Conservation (phyloP, 2,113 vertebrate species). For the Seriola rivoliana region DNA sequence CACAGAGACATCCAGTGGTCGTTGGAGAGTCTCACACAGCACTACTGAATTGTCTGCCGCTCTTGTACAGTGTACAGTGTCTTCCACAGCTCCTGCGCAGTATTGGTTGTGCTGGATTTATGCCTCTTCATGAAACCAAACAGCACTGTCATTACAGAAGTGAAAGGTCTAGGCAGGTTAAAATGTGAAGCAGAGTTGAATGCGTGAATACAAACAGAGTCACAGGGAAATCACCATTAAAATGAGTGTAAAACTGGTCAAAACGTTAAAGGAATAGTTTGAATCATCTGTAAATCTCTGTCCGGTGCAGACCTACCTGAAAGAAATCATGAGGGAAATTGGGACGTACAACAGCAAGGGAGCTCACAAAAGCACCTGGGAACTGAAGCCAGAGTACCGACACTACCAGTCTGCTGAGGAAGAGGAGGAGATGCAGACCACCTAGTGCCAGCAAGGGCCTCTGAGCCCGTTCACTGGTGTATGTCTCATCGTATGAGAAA, state of each 20-base stretch:
- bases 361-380: slow-evolving; percentile 97
- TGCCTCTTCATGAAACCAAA: neutral
- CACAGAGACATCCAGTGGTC: slow-evolving; percentile 72
- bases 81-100: too few species aligned
- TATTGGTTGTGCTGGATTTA: neutral
- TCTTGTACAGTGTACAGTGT: neutral
- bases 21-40: neutral
- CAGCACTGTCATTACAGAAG: neutral
- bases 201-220: too few species aligned
- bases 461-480: neutral
- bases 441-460: slow-evolving; percentile 64
- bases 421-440: slow-evolving; percentile 81
- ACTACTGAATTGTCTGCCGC: neutral
- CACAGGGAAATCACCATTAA: neutral
- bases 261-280: neutral
- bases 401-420: slow-evolving; percentile 92
- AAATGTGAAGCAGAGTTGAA: neutral
- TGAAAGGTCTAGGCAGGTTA: neutral
- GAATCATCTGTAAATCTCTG: neutral
- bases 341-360: slow-evolving; percentile 95
- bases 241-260: too few species aligned
- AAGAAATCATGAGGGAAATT: slow-evolving; percentile 96
- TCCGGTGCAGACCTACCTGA: slow-evolving; percentile 90
- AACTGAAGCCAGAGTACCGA: slow-evolving; percentile 95
- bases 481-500: neutral